Conservation (phyloP, 2,113 vertebrate species). For the Seriola dumerili region DNA sequence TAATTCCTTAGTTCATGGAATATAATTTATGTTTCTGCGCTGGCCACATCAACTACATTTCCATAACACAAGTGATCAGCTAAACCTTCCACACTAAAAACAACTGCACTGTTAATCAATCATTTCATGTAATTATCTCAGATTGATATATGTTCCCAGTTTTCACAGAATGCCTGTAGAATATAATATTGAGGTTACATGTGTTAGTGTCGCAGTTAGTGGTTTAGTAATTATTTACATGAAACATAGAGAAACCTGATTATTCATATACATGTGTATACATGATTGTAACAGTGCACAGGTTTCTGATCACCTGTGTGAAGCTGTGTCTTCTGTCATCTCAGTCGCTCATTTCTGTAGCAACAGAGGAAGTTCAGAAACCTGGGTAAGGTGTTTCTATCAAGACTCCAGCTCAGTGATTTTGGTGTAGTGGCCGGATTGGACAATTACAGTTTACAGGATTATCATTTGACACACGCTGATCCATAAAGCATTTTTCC, state of each 20-base stretch:
- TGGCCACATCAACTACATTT: conserved; percentile 25
- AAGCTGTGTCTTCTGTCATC: too few relatives aligned
- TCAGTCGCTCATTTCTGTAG: neutral
- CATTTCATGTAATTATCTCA: conserved; percentile 1
- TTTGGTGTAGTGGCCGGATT: neutral
- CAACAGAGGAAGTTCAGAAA: neutral
- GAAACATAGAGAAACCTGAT: neutral
- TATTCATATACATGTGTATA: neutral
- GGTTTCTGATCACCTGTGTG: neutral
- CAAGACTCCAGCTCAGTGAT: neutral
- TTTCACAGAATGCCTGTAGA: too few relatives aligned
- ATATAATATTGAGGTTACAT: neutral
- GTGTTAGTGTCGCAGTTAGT: neutral
- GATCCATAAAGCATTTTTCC: neutral
- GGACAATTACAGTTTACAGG: neutral
- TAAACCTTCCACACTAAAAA: neutral
- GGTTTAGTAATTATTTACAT: neutral
- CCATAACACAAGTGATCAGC: conserved; percentile 14
- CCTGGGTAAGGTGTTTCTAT: neutral
- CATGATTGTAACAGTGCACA: neutral
- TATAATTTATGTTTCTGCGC: conserved; percentile 21
- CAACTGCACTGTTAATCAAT: neutral
- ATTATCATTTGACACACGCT: neutral
- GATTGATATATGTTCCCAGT: neutral
- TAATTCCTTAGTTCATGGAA: conserved; percentile 9